Base-by-base conservation (phyloP, 2,113 vertebrate species). In the Calypte anna region DNA sequence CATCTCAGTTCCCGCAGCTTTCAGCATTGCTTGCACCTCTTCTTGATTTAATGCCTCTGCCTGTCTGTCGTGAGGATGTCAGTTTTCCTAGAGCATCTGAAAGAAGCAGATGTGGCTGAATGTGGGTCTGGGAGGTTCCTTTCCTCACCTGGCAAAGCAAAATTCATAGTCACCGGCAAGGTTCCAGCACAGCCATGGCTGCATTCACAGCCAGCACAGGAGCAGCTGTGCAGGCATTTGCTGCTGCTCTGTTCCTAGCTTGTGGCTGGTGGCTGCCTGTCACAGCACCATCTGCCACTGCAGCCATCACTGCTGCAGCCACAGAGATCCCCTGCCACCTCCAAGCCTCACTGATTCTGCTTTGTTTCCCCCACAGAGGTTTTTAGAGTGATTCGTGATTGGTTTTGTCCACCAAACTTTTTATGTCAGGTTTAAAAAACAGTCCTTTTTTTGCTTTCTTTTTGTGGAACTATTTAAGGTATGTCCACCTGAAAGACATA, bases 101-200 rank as follows among this genome's bases (percentile, higher is more conserved):
- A 74, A 12, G 21, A 28, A 64, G 43, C 55, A 66, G 76, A 17
- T 31, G 59, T 51, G 31, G 44, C 25, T 81, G 64, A 14, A 18
- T 1, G 1, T 31, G 23, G 12, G 6, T 77, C 66, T 74, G 0
- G 1, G 0, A 43, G n/a, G 46, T 31, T 80, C 14, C 0, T 67
- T 51, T 54, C 55, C 38, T 62, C 24, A 15, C 5, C 17, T 14
- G 53, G 67, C 68, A 92, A 48, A 70, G 61, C 30, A 70, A 66
- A 57, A 15, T 50, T 80, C 44, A 7, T 7, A 23, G 50, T 67
- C 10, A 1, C 3, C 3, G 2, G 75, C n/a, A 38, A 54, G n/a
- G 36, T n/a, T 24, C 27, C 68, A 77, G 50, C 3, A 0, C 64
- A 72, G n/a, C 55, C 61, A 4, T 50, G 25, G 62, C 59, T 40